These are phyloP conservation scores for Toxostoma redivivum DNA, from an alignment of 2,113 vertebrate species.

Conservation along the genomic window DNA sequence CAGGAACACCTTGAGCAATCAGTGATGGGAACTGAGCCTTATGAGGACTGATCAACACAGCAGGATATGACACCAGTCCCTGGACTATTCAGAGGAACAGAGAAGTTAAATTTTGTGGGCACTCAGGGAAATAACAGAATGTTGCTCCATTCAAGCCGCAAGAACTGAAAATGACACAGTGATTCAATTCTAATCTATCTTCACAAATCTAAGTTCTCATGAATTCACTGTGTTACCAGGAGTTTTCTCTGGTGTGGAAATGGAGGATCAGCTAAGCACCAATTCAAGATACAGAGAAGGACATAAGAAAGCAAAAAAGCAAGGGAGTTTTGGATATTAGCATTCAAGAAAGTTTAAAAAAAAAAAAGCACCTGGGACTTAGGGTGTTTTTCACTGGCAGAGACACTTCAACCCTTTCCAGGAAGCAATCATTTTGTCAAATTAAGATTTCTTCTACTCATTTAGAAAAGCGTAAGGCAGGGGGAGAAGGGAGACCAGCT, in stretches of 20 bases:
- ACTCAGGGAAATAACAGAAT: constrained; percentile 4
- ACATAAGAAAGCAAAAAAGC: no score
- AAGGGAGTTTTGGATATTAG: not conserved
- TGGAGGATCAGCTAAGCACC: not conserved
- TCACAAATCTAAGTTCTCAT: not conserved
- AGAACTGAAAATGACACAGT: not conserved
- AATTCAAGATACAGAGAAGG: not conserved
- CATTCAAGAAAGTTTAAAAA: not conserved
- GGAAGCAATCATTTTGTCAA: not conserved
- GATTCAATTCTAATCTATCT: not conserved
- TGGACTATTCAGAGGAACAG: not conserved
- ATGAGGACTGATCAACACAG: not conserved
- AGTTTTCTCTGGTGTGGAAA: not conserved
- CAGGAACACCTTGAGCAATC: not conserved
- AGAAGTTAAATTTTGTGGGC: not conserved
- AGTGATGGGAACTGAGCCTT: not conserved
- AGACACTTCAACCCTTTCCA: not conserved
- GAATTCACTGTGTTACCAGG: not conserved
- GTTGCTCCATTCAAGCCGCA: not conserved
- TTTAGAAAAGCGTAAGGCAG: not conserved
- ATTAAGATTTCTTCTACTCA: not conserved
- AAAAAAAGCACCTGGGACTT: not conserved
- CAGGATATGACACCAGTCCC: constrained; percentile 31
- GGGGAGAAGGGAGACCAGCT: accelerated
- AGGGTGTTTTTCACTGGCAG: not conserved